Evolutionary conservation across 2,113 vertebrate species (phyloP).

Genomic region (Stegastes partitus): DNA sequence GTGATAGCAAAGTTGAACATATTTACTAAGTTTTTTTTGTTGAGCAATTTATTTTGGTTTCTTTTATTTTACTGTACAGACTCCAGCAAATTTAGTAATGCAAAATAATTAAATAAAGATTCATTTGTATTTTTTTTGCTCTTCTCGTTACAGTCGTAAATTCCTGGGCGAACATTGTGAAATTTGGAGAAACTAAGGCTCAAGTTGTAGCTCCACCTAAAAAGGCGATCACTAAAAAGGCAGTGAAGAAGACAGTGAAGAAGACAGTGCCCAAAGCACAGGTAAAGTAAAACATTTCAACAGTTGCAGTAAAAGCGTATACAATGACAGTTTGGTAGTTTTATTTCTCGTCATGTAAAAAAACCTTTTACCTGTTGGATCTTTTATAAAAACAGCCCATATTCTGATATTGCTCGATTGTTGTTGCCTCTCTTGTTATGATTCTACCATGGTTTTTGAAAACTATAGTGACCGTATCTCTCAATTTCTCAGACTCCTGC

Average conservation of each 20-base stretch:
- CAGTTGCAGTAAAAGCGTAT: too few species aligned
- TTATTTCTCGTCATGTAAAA: too few species aligned
- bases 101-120: too few species aligned
- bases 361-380: too few species aligned
- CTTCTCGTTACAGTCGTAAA: slow-evolving; percentile 75
- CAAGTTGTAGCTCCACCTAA: slow-evolving; percentile 67
- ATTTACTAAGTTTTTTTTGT: too few species aligned
- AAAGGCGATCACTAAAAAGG: slow-evolving; percentile 43
- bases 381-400: too few species aligned
- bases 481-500: slow-evolving; percentile 83
- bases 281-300: slow-evolving; percentile 62
- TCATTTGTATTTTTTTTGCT: neutral
- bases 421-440: neutral
- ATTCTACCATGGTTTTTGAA: neutral
- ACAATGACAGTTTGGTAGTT: too few species aligned
- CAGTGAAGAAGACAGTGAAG: slow-evolving; percentile 73
- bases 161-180: slow-evolving; percentile 90
- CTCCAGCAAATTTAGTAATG: too few species aligned
- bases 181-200: slow-evolving; percentile 84
- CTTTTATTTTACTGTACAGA: too few species aligned
- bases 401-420: too few species aligned
- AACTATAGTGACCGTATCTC: neutral
- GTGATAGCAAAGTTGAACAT: too few species aligned
- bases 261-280: slow-evolving; percentile 65
- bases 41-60: too few species aligned